A percentile compares a stretch with the other conserved stretches of the same genome.
Conservation (phyloP, 2,797 vertebrate genomes). For the Potorous gilbertii region DNA sequence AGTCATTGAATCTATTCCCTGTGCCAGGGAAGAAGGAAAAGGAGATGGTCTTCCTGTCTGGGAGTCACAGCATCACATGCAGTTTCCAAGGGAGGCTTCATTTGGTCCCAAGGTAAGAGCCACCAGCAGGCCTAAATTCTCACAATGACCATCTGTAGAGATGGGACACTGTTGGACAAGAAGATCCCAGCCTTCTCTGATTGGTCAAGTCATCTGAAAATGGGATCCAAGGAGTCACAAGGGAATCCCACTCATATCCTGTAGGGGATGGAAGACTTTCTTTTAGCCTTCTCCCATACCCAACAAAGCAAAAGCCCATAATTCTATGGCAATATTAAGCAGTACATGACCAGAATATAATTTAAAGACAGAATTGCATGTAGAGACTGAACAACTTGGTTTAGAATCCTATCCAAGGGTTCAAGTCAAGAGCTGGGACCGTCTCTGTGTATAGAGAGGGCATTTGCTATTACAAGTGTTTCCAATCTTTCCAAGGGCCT, state of each 20-base stretch:
- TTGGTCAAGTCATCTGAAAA: background rate
- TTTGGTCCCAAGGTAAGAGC: background rate
- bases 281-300: background rate
- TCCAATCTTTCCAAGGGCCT: background rate
- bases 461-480: background rate
- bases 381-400: background rate
- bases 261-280: background rate
- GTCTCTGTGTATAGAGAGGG: background rate
- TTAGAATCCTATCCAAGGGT: background rate
- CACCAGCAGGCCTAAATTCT: fast-evolving
- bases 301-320: background rate
- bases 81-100: background rate
- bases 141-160: background rate
- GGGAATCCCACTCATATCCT: background rate
- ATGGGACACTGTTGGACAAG: background rate
- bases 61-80: background rate
- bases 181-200: background rate
- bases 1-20: slow-evolving; percentile 49
- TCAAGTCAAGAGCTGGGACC: background rate
- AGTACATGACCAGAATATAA: background rate
- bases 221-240: background rate
- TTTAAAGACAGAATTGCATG: background rate
- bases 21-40: slow-evolving; percentile 37
- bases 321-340: background rate
- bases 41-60: slow-evolving; percentile 33